Percentiles rank a stretch among this genome's conserved stretches.
These are phyloP conservation scores for Uropetala carovei DNA, from an alignment of 2,888 invertebrate species.

Conservation along the genomic window DNA sequence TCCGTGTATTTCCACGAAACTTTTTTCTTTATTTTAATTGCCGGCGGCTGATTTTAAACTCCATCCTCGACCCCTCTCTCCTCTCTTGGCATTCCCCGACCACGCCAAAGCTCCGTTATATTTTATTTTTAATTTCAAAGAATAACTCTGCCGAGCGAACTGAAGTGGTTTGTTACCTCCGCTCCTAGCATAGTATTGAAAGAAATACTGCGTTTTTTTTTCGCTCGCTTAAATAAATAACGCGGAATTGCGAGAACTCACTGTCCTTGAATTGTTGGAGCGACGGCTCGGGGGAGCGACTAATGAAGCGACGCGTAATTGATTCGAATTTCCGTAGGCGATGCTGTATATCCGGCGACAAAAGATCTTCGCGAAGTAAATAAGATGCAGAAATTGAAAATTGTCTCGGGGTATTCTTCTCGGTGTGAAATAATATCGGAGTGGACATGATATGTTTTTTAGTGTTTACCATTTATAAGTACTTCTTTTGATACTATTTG, in stretches of 20 bases:
- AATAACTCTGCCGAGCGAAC: constrained; percentile 1
- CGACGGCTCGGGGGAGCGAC: too few relatives aligned
- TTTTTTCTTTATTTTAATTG: background rate
- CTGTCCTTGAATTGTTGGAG: background rate
- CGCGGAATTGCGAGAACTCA: background rate
- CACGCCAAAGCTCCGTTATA: background rate
- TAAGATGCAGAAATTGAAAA: too few relatives aligned
- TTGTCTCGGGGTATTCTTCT: too few relatives aligned
- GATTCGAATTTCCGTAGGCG: too few relatives aligned
- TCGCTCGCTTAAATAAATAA: background rate
- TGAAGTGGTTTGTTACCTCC: background rate
- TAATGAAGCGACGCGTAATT: too few relatives aligned
- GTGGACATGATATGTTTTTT: too few relatives aligned
- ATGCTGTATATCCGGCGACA: too few relatives aligned
- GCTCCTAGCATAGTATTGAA: background rate
- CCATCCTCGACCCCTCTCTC: background rate
- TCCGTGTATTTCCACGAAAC: background rate
- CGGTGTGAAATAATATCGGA: too few relatives aligned
- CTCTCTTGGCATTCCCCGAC: background rate
- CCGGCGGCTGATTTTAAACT: background rate
- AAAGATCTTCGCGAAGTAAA: too few relatives aligned
- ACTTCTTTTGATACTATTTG: too few relatives aligned
- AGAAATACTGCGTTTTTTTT: background rate
- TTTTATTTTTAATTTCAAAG: background rate
- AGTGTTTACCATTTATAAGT: too few relatives aligned